A percentile compares a stretch with the other conserved stretches of the same genome.
phyloP scores from a whole-genome alignment of 2,113 vertebrate genomes.

The Forbesichthys agassizii region DNA sequence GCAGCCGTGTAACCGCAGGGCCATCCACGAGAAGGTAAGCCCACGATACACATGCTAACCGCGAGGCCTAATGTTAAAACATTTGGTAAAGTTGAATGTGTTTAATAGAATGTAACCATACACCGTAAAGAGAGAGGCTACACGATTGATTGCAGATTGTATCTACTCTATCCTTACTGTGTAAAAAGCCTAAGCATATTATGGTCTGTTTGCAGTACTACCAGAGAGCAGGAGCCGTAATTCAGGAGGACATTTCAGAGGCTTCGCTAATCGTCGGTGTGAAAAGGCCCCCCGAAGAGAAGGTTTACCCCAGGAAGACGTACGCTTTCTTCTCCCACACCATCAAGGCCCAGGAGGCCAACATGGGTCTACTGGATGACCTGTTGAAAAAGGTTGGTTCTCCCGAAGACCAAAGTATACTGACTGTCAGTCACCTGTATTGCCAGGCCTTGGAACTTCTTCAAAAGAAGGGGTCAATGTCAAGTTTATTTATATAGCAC shows the following conservation, averaged over 20 bases:
- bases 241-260: constrained; percentile 94
- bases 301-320: constrained; percentile 88
- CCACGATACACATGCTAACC: no score
- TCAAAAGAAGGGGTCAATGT: no score
- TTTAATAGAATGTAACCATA: no score
- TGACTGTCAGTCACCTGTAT: no score
- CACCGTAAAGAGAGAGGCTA: no score
- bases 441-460: no score
- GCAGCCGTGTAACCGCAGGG: constrained; percentile 92
- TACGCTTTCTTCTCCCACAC: constrained; percentile 99
- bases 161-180: not conserved
- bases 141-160: not conserved
- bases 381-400: constrained; percentile 86
- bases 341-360: constrained; percentile 97
- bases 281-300: constrained; percentile 91
- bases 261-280: constrained; percentile 94
- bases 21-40: constrained; percentile 91
- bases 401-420: no score
- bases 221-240: constrained; percentile 86
- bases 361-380: constrained; percentile 93
- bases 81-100: no score
- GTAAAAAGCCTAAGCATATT: not conserved
- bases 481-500: no score
- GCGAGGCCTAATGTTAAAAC: no score
- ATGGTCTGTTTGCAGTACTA: constrained; percentile 81